A percentile compares a stretch with the other conserved stretches of the same genome.
These are phyloP conservation scores for Emydoidea blandingii DNA, from an alignment of 2,797 vertebrate species.

Conservation along the genomic window DNA sequence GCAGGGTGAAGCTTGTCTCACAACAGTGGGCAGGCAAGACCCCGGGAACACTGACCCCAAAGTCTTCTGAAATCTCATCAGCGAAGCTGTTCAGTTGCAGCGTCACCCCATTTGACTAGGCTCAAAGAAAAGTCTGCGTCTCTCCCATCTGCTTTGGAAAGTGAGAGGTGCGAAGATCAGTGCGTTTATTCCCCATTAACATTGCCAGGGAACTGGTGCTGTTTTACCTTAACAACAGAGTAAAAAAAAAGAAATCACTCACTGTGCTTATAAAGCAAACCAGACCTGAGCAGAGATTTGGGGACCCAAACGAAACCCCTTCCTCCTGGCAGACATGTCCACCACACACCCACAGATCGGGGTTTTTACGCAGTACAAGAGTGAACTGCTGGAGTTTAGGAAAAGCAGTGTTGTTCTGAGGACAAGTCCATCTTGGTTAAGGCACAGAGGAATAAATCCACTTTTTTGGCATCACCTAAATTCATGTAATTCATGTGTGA, in stretches of 20 bases:
- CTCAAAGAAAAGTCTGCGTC: neutral
- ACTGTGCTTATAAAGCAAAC: fast-evolving
- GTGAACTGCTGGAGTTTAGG: neutral
- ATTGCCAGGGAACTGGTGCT: neutral
- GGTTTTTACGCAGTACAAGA: neutral
- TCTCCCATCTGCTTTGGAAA: neutral
- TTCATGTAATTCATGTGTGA: neutral
- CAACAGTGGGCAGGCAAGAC: neutral
- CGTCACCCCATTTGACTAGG: fast-evolving
- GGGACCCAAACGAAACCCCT: neutral
- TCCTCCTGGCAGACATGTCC: fast-evolving
- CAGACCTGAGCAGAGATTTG: constrained; percentile 7
- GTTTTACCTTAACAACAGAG: neutral
- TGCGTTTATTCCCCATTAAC: neutral
- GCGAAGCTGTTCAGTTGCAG: fast-evolving
- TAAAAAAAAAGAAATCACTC: neutral
- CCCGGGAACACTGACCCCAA: neutral
- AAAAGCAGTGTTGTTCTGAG: constrained; percentile 9
- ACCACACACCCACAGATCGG: neutral
- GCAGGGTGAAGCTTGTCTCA: neutral
- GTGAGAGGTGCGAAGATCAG: neutral
- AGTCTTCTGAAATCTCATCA: fast-evolving
- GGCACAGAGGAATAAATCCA: neutral
- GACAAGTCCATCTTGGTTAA: constrained; percentile 11
- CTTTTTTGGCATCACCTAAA: neutral